Conservation (phyloP, 2,113 vertebrate genomes). For the Mobula hypostoma region DNA sequence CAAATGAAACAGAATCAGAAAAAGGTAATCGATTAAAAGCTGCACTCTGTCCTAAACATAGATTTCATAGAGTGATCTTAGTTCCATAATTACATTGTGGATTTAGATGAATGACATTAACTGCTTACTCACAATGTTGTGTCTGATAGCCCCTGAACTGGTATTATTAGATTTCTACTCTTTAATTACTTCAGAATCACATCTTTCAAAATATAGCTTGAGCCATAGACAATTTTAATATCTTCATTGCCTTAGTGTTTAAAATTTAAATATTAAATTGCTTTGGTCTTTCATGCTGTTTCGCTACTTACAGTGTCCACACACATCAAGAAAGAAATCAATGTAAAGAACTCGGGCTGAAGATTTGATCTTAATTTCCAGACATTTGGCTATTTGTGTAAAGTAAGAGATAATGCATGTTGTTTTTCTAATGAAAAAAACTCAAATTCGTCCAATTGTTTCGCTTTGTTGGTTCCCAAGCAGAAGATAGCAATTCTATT, state of each 20-base stretch:
- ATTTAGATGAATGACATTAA: neutral
- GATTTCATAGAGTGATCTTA: neutral
- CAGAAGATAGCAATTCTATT: neutral
- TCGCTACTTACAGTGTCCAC: neutral
- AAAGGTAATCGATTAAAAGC: neutral
- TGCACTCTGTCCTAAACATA: neutral
- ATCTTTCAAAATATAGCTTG: constrained; percentile 2
- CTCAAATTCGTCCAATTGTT: neutral
- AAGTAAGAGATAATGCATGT: neutral
- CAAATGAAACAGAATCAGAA: neutral
- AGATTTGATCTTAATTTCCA: neutral
- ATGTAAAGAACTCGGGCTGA: neutral
- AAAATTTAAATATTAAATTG: neutral
- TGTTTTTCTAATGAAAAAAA: neutral
- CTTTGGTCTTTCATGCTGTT: neutral
- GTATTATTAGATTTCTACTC: neutral
- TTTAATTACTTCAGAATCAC: constrained; percentile 7
- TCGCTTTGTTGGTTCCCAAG: neutral
- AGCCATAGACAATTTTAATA: neutral
- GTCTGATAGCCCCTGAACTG: neutral
- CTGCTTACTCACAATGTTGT: neutral
- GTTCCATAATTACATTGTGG: neutral
- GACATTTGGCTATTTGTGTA: neutral
- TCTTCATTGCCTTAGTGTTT: too few relatives aligned
- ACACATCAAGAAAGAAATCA: constrained; percentile 9